Conservation (phyloP, 1,140 invertebrate genomes). For the Chlorops oryzae region DNA sequence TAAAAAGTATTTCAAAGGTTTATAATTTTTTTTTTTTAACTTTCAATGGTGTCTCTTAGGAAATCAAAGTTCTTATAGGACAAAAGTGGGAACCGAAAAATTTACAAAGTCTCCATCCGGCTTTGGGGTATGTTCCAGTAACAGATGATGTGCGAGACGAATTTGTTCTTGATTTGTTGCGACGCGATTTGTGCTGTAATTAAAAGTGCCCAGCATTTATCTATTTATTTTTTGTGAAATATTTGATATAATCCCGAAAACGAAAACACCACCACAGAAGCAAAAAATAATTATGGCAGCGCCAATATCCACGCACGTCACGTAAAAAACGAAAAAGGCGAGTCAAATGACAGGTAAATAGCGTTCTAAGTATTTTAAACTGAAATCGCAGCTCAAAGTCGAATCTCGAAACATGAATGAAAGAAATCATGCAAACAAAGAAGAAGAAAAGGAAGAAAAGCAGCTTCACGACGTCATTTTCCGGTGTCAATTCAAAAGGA, state of each 20-base stretch:
- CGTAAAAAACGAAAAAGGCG: no score
- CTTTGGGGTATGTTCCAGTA: constrained; percentile 28
- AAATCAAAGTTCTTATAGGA: constrained; percentile 47
- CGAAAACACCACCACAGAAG: no score
- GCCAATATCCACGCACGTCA: neutral
- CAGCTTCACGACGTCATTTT: no score
- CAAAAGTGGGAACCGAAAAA: constrained; percentile 47
- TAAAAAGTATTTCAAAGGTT: neutral
- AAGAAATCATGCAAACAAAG: constrained; percentile 17
- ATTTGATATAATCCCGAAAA: no score
- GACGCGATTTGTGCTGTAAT: constrained; percentile 35
- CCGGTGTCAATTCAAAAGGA: no score
- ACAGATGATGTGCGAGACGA: constrained; percentile 37
- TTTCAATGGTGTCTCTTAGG: constrained; percentile 31
- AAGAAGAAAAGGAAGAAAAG: no score
- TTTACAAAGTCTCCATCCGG: constrained; percentile 45
- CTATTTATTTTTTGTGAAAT: no score
- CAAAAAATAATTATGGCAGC: constrained; percentile 3
- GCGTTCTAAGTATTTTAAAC: no score
- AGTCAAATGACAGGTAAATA: no score
- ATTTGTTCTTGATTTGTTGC: constrained; percentile 39
- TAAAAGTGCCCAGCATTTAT: no score
- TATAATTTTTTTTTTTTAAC: neutral
- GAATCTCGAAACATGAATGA: no score
- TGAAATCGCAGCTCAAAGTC: no score